Evolutionary conservation across 1,140 invertebrate genomes (phyloP), one percentile per base, ranked within the genome.

Genomic region (Lucilia sericata): DNA sequence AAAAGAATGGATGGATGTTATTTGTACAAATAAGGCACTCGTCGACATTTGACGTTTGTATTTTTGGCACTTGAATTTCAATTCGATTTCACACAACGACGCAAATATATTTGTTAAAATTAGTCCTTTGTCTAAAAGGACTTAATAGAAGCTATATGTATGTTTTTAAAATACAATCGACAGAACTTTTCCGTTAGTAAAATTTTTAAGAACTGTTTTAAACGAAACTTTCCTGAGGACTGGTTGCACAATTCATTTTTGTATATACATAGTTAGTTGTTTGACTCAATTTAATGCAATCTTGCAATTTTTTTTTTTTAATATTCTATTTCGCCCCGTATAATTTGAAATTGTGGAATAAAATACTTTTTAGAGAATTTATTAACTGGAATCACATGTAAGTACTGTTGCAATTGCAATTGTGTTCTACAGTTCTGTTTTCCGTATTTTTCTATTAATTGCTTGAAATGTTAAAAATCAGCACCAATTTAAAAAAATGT

Each of bases 171-270:
- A 42, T 42, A 42, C 10, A 42, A 42, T 25, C 2, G 5, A 70
- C 7, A 21, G 2, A 21, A 70, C 65, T 70, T 70, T 70, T 55
- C 51, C 51, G 65, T 21, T 25, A 80, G 7, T 25, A 7, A 47
- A 42, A 10, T 49, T 21, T 51, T 21, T 21, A 10, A 4, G 76
- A 80, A 80, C 76, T 42, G 76, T 80, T 49, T 80, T 9, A 17
- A 21, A 49, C 49, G 76, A 49, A 19, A 36, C 42, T 80, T 80
- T 21, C 42, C 76, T 47, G 19, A 42, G 76, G 42, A 80, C 76
- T 80, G 42, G 65, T 80, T 80, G 76, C 76, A 80, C 76, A 80
- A 80, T 80, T 80, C 42, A 51, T 21, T 10, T 51, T 49, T 80
- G 42, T 19, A 80, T 51, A 13, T 30, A 30, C 76, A 25, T 14